Base-by-base conservation (phyloP, 2,113 vertebrate species). In the Acanthisitta chloris region DNA sequence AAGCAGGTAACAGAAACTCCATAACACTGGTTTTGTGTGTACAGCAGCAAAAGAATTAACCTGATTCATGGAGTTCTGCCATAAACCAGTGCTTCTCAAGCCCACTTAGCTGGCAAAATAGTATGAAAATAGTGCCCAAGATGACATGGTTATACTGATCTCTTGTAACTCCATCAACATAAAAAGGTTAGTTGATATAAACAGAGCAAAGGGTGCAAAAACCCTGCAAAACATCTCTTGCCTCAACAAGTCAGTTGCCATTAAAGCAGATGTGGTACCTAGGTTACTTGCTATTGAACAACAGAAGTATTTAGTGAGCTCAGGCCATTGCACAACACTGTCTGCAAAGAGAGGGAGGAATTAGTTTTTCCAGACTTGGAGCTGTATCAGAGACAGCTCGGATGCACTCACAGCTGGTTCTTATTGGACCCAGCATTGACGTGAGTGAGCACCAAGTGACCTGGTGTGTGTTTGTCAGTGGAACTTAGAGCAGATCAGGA, bases 341-440 rank as follows among this genome's bases (percentile, higher is more conserved):
- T 96, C 96, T 97, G 94, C 83, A 86, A 7, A 65, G 73, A 93
- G 55, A 81, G 69, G 33, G 90, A 96, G 69, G 88, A 94, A 94
- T 95, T 92, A 83, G 18, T 93, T 95, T 95, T 96, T 93, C 95
- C 96, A 97, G 96, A 96, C 96, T 96, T 96, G 96, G 96, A 97
- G 65, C 80, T 81, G 80, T 94, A 88, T 86, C 93, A 88, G 87
- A 94, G 86, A 88, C 90, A 93, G 90, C 71, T 91, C 79, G 90
- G 90, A 95, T 87, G 40, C 86, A 81, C 65, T 51, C 69, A 71
- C 95, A 96, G 96, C 95, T 93, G 96, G 86, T 81, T 92, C 93
- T 88, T 93, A 76, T 65, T 96, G 93, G 94, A 74, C 76, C 36
- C 42, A 78, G 51, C 23, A 48, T 1, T 93, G 79, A 92, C 1